A percentile compares a stretch with the other conserved stretches of the same genome.
These are phyloP conservation scores for Pimpla rufipes DNA, from an alignment of 2,888 invertebrate species.

Conservation along the genomic window DNA sequence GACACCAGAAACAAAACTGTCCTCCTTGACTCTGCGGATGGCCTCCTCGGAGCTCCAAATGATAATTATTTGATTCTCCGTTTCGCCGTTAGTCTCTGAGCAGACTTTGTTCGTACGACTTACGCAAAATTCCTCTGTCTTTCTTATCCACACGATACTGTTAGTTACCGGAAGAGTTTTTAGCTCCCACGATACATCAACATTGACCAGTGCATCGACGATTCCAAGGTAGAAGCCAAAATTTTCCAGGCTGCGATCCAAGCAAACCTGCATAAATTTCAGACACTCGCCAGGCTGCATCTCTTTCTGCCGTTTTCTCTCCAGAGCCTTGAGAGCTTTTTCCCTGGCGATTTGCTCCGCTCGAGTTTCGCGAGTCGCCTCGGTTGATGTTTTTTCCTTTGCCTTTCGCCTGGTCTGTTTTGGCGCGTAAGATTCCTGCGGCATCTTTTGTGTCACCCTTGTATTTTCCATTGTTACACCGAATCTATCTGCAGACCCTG, in stretches of 20 bases:
- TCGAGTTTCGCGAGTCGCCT: constrained; percentile 50
- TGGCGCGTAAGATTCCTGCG: background rate
- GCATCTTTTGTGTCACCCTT: too few species aligned
- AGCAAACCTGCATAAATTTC: constrained; percentile 77
- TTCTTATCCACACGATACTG: constrained; percentile 85
- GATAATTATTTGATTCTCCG: constrained; percentile 82
- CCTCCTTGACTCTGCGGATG: constrained; percentile 79
- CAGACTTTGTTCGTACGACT: constrained; percentile 75
- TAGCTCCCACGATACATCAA: constrained; percentile 78
- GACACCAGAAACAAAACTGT: constrained; percentile 80
- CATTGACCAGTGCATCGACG: constrained; percentile 75
- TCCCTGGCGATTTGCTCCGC: constrained; percentile 68
- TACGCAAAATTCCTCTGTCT: constrained; percentile 75
- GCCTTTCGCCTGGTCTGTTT: background rate
- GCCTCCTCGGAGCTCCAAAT: constrained; percentile 84
- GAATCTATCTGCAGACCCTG: too few species aligned
- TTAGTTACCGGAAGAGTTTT: constrained; percentile 81
- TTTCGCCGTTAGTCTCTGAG: constrained; percentile 60
- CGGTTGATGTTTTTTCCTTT: background rate
- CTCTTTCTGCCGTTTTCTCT: constrained; percentile 72
- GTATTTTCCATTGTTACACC: too few species aligned
- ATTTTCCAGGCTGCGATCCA: constrained; percentile 75
- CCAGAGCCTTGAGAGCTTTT: constrained; percentile 74
- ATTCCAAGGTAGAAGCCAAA: constrained; percentile 75
- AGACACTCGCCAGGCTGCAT: constrained; percentile 78